phyloP scores from a whole-genome alignment of 2,888 invertebrate species.

The Luperina nickerlii region DNA sequence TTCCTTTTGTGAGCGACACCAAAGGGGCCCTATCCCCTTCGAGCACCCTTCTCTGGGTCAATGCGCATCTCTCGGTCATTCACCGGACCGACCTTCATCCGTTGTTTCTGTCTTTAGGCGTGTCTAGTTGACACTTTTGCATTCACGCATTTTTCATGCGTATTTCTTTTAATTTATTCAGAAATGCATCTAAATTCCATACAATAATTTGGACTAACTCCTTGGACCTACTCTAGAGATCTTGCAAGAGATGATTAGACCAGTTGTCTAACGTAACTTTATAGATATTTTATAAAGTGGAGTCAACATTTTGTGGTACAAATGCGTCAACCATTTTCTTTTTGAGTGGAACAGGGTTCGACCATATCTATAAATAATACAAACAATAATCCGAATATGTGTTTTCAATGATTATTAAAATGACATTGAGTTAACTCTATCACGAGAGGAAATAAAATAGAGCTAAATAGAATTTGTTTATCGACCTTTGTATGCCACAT shows the following conservation, averaged over 20 bases:
- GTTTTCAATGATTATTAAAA: background rate
- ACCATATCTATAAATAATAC: background rate
- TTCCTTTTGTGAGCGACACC: conserved; percentile 89
- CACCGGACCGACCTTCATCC: conserved; percentile 76
- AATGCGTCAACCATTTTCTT: background rate
- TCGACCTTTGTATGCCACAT: background rate
- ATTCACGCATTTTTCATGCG: conserved; percentile 22
- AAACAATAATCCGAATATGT: background rate
- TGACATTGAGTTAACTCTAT: background rate
- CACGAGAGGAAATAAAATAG: background rate
- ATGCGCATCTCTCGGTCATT: conserved; percentile 84
- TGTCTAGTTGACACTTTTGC: conserved; percentile 44
- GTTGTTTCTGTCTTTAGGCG: conserved; percentile 60
- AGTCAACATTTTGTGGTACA: background rate
- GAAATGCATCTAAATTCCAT: background rate
- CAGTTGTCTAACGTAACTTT: background rate
- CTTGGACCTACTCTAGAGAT: conserved; percentile 10
- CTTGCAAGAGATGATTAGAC: conserved; percentile 4
- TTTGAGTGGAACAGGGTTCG: no score
- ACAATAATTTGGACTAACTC: background rate
- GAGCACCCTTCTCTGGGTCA: conserved; percentile 89
- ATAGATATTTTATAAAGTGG: background rate
- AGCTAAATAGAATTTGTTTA: background rate
- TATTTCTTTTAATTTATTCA: conserved; percentile 9
- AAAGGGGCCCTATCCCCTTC: conserved; percentile 90